phyloP scores from a whole-genome alignment of 1,140 invertebrate genomes.

The Cyclina sinensis region DNA sequence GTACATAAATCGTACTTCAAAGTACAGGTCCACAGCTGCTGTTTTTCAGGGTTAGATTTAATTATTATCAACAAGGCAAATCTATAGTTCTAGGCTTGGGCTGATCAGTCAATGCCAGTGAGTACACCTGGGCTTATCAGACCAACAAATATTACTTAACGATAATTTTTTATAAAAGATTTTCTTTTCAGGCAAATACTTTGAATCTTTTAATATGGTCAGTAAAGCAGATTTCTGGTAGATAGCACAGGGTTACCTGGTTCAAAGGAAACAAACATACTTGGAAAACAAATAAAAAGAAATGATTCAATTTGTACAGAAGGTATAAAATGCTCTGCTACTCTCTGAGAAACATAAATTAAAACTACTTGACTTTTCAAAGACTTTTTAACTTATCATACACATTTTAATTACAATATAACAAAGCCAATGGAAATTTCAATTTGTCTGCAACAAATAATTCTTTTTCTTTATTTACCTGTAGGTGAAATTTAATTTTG shows the following conservation, averaged over 20 bases:
- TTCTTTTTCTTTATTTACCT: too few species aligned
- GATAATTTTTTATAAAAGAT: conserved; percentile 8
- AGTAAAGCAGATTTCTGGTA: not conserved
- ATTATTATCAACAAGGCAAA: conserved; percentile 9
- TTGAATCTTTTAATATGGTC: not conserved
- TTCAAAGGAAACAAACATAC: not conserved
- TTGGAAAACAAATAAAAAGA: not conserved
- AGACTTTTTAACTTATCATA: not conserved
- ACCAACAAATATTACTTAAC: not conserved
- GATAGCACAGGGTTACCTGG: not conserved
- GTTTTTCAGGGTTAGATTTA: conserved; percentile 21
- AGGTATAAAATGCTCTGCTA: not conserved
- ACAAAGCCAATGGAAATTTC: not conserved
- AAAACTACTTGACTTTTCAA: not conserved
- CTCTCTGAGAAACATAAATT: too few species aligned
- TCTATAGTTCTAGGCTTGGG: conserved; percentile 16
- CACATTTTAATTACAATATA: not conserved
- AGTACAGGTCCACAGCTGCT: conserved; percentile 42
- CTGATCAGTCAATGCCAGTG: not conserved
- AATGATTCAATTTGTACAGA: not conserved
- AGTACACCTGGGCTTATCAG: conserved; percentile 9
- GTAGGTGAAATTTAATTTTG: too few species aligned
- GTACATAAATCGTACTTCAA: conserved; percentile 58
- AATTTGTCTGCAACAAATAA: too few species aligned
- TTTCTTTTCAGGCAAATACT: conserved; percentile 4